Evolutionary conservation across 2,888 invertebrate genomes (phyloP).

Genomic region (Tinea semifulvella): DNA sequence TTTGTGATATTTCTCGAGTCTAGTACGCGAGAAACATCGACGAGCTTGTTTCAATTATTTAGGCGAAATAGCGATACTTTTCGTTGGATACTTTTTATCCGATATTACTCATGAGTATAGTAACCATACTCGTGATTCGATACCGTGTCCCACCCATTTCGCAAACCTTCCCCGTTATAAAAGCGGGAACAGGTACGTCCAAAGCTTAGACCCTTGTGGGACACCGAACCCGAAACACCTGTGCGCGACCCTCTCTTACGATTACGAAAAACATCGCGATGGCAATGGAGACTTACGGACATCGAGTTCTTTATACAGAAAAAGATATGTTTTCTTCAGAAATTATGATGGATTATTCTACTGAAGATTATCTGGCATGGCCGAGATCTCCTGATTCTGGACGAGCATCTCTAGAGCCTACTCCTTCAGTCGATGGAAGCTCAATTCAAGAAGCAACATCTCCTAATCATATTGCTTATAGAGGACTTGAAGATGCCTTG

Average conservation of each 20-base stretch:
- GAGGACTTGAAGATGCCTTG: conserved; percentile 49
- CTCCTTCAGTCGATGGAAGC: conserved; percentile 63
- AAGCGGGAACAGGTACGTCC: conserved; percentile 50
- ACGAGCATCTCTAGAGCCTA: conserved; percentile 58
- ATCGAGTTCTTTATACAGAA: conserved; percentile 50
- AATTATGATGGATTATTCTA: conserved; percentile 53
- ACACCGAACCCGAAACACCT: conserved; percentile 40
- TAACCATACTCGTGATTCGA: too few relatives aligned
- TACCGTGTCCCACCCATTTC: conserved; percentile 31
- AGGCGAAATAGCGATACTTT: too few relatives aligned
- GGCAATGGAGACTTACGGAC: conserved; percentile 59
- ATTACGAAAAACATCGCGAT: conserved; percentile 9
- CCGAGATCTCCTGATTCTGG: conserved; percentile 61
- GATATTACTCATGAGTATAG: too few relatives aligned
- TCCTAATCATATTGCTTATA: conserved; percentile 50
- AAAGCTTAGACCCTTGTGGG: conserved; percentile 47
- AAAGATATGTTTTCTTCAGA: conserved; percentile 56
- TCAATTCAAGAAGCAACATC: conserved; percentile 48
- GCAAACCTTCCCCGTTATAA: conserved; percentile 45
- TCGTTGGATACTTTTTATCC: too few relatives aligned
- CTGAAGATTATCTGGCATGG: conserved; percentile 54
- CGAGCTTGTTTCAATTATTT: too few relatives aligned
- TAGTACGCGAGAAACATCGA: too few relatives aligned
- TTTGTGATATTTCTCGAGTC: too few relatives aligned
- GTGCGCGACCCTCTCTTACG: too few relatives aligned